These are phyloP conservation scores for Drosophila burlai DNA, from an alignment of 1,140 invertebrate genomes.

Conservation along the genomic window DNA sequence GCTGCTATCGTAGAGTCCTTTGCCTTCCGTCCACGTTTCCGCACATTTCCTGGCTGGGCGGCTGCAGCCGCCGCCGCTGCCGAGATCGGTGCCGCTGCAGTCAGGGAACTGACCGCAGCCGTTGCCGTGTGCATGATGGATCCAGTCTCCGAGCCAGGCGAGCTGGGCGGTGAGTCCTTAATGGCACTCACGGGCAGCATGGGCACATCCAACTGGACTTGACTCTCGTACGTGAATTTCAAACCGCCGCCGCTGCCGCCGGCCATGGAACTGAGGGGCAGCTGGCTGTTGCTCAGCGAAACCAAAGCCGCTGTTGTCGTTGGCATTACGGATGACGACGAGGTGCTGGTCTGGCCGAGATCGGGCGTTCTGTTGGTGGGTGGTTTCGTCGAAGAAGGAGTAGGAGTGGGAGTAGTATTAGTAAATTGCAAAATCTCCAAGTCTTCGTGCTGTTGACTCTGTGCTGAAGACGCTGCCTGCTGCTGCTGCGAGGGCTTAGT, in stretches of 20 bases:
- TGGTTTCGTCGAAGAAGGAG: slow-evolving; percentile 65
- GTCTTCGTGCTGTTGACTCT: slow-evolving; percentile 69
- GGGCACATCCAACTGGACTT: slow-evolving; percentile 60
- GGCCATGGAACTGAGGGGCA: slow-evolving; percentile 23
- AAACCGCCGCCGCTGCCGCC: slow-evolving; percentile 54
- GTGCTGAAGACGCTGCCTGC: slow-evolving; percentile 51
- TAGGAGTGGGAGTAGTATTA: slow-evolving; percentile 63
- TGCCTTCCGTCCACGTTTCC: slow-evolving; percentile 86
- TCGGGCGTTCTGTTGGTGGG: slow-evolving; percentile 78
- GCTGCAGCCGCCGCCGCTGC: too few relatives aligned
- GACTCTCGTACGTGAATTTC: slow-evolving; percentile 84
- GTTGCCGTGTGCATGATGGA: slow-evolving; percentile 37
- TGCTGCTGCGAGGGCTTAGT: slow-evolving; percentile 56
- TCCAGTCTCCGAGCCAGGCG: slow-evolving; percentile 87
- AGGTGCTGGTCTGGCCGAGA: slow-evolving; percentile 38
- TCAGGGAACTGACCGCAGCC: slow-evolving; percentile 48
- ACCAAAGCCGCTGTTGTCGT: slow-evolving; percentile 22
- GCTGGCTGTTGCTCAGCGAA: slow-evolving; percentile 26
- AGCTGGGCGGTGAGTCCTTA: slow-evolving; percentile 88
- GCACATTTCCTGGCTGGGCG: slow-evolving; percentile 84
- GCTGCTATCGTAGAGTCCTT: slow-evolving; percentile 68
- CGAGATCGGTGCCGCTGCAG: slow-evolving; percentile 77
- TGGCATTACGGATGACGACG: slow-evolving; percentile 34
- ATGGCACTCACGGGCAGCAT: slow-evolving; percentile 67
- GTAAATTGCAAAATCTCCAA: slow-evolving; percentile 79